Evolutionary conservation across 1,140 invertebrate genomes (phyloP), one percentile per base, ranked within the genome.

Genomic region (Rhopalosiphum padi): DNA sequence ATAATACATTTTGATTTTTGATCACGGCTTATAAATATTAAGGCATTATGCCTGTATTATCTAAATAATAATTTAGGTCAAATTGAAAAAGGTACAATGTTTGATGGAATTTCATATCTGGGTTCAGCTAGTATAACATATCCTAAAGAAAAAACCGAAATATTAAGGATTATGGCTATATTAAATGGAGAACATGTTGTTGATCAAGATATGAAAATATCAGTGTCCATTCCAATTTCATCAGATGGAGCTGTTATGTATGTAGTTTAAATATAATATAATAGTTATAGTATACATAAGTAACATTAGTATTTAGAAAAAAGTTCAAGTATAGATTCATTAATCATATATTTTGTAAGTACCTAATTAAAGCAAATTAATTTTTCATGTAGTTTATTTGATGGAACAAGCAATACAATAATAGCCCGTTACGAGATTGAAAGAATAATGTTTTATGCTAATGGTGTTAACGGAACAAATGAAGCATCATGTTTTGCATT

Each of bases 401-500:
- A 99, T 95, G 97, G 97, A 41, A 96, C 96, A 82, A 97, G 96
- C 51, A 97, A 98, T 95, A 96, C 97, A 90, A 97, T 99, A 94
- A 99, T 99, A 95, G 97, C 97, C 0, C 97, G 97, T 30, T 99
- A 99, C 95, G 97, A 98, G 94, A 97, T 99, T 88, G 98, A 98
- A 95, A 97, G 98, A 93, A 99, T 99, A 94, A 96, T 99, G 91
- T 99, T 99, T 96, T 99, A 99, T 95, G 98, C 98, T 22, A 96
- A 98, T 85, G 99, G 99, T 9, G 96, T 97, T n/a, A 96, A 96
- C n/a, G 97, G 97, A 93, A 97, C 97, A 37, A 95, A 96, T 6
- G 98, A 99, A 94, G 97, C 97, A 8, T 96, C 98, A 23, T 99
- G 99, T 95, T 99, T 99, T 96, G 99, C 99, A 60, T 99, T 99